Conservation (phyloP, 2,888 invertebrate species). For the Pseudococcus viburni region DNA sequence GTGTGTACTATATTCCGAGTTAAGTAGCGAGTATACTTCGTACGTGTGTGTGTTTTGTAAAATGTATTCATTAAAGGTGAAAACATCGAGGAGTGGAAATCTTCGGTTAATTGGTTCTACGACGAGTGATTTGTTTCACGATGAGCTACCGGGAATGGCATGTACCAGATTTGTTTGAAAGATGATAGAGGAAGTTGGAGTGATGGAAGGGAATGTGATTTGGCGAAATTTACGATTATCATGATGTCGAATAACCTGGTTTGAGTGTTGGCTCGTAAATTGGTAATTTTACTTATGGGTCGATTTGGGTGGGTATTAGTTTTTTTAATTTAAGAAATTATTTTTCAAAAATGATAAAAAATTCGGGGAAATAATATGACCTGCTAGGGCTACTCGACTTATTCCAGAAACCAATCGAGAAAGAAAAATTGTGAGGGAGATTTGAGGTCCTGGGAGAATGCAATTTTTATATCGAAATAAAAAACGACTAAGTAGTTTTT, state of each 20-base stretch:
- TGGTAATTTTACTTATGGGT: not conserved
- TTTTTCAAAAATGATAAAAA: no score
- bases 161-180: not conserved
- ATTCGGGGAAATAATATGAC: no score
- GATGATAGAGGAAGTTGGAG: not conserved
- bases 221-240: conserved; percentile 13
- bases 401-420: no score
- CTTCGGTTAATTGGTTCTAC: not conserved
- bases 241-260: not conserved
- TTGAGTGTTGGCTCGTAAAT: not conserved
- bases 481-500: no score
- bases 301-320: no score
- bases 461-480: no score
- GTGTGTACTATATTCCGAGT: not conserved
- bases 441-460: no score
- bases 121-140: conserved; percentile 18
- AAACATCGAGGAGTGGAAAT: not conserved
- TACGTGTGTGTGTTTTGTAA: not conserved
- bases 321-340: no score
- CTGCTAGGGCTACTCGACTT: no score
- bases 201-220: not conserved
- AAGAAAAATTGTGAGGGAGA: no score
- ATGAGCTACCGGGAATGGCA: not conserved
- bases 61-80: conserved; percentile 1
- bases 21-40: not conserved